Base-by-base conservation (phyloP, 2,888 invertebrate species). In the Pachydiplax longipennis region DNA sequence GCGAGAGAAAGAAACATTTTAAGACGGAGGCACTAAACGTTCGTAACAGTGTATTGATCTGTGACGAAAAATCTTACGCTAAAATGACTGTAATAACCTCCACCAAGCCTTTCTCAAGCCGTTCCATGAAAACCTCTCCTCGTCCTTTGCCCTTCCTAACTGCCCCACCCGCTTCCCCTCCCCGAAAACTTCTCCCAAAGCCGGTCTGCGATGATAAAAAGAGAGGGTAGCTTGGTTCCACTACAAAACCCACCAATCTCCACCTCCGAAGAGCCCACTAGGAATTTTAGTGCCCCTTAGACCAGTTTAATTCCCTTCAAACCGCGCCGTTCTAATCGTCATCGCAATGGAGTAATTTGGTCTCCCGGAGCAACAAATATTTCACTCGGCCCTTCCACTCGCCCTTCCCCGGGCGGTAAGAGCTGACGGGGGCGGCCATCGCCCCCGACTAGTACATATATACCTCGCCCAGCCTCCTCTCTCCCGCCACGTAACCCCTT, bases 221-320 rank as follows among this genome's bases (percentile, higher is more conserved):
- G 58, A 58, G 58, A 35, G 83, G 83, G 83, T 83, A 58, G 83
- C 83, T 83, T 35, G 81, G 81, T 81, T 37, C 40, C 81, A 37
- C 81, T 15, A 58, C 53, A 58, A 83, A 58, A 58, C 73, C 31
- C 53, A 18, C 83, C 18, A 35, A 12, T 83, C 31, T 18, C 40
- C 58, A 15, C n/a, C 53, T 35, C 82, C 48, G 5, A 3, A 2
- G 1, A 22, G n/a, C n/a, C 48, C 25, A 44, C 48, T 31, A 82
- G 15, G 53, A 25, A 53, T 18, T 15, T 31, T 58, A 48, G 25
- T 15, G 25, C 35, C 44, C 53, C 31, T n/a, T 83, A 53, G 53
- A 35, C 18, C 53, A 13, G 37, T n/a, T 48, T 40, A 37, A 37
- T 40, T 40, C n/a, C 22, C 10, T 40, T 22, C 44, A 81, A 82